Evolutionary conservation across 2,888 invertebrate species (phyloP).

Genomic region (Chouioia cunea): DNA sequence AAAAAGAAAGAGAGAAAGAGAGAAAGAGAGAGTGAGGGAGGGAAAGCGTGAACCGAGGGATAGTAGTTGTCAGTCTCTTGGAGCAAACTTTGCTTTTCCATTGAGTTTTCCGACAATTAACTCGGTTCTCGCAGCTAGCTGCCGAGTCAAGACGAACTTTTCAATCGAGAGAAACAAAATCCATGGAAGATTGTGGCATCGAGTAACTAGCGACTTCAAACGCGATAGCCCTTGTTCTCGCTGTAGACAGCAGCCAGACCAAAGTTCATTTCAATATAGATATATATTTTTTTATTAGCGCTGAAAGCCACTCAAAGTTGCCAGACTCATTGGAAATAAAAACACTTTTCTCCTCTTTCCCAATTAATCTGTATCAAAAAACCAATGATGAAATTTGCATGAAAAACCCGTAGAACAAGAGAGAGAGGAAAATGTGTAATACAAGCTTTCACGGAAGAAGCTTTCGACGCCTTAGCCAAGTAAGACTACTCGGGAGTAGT

Average conservation of each 20-base stretch:
- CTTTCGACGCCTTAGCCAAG: neutral
- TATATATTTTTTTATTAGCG: too few relatives aligned
- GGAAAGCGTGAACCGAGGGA: neutral
- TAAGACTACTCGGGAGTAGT: neutral
- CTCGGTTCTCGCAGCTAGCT: conserved; percentile 6
- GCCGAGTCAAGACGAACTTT: conserved; percentile 2
- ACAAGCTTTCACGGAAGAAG: too few relatives aligned
- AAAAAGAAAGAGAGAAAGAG: conserved; percentile 7
- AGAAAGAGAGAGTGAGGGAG: neutral
- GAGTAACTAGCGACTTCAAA: conserved; percentile 32
- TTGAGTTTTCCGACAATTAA: conserved; percentile 45
- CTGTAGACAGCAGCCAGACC: neutral
- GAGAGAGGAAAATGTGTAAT: too few relatives aligned
- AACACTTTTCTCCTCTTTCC: too few relatives aligned
- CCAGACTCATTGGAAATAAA: too few relatives aligned
- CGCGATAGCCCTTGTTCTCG: conserved; percentile 32
- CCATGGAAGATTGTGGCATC: conserved; percentile 41
- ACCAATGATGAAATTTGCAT: neutral
- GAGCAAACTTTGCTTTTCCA: conserved; percentile 30
- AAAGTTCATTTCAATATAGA: too few relatives aligned
- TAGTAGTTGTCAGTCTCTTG: neutral
- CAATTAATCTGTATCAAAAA: neutral
- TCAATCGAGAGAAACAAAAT: conserved; percentile 38
- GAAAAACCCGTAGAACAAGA: neutral
- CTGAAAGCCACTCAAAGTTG: too few relatives aligned